Conservation (phyloP, 2,797 vertebrate species). For the Intellagama lesueurii region DNA sequence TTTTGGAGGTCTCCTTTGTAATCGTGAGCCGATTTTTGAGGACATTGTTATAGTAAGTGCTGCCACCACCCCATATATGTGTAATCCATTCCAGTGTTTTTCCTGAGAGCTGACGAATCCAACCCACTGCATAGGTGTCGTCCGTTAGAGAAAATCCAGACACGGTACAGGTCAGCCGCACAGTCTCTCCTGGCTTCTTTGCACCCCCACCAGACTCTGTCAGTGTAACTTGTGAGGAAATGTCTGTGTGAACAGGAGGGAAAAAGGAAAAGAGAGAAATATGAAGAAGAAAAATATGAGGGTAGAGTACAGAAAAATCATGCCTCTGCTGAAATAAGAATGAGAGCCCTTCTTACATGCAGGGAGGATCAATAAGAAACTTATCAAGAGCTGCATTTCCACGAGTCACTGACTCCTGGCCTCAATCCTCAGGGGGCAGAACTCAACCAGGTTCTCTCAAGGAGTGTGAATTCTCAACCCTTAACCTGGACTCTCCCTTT, state of each 20-base stretch:
- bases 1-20: slow-evolving; percentile 15
- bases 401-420: not conserved
- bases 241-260: not conserved
- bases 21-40: not conserved
- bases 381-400: not conserved
- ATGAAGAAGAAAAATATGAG: not conserved
- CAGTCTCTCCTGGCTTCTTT: not conserved
- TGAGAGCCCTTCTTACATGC: not conserved
- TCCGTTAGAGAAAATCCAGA: not conserved
- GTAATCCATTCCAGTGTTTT: not conserved
- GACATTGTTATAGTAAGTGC: not conserved
- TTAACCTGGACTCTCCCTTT: too few species aligned
- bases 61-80: not conserved
- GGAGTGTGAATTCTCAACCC: not conserved
- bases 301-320: not conserved
- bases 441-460: not conserved
- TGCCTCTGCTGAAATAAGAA: not conserved
- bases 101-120: not conserved
- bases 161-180: not conserved
- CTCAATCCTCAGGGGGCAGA: not conserved
- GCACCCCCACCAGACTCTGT: not conserved
- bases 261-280: not conserved
- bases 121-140: rapidly evolving
- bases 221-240: not conserved
- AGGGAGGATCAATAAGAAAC: not conserved